Percentiles rank a stretch among this genome's conserved stretches.
phyloP scores from a whole-genome alignment of 2,797 vertebrate species.

The Apodemus agrarius region DNA sequence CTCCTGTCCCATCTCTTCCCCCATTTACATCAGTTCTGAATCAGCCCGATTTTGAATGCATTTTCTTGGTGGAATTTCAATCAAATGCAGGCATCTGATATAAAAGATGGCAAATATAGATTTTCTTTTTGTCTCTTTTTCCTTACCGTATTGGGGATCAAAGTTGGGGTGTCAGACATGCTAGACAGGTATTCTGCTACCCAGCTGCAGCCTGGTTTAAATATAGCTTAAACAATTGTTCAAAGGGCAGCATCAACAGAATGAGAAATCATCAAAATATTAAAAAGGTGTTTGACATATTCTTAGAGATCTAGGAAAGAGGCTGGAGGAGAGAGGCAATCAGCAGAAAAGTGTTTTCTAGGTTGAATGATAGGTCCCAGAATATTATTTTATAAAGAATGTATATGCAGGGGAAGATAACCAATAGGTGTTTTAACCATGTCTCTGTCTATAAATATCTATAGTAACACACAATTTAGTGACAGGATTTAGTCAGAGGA shows the following conservation, averaged over 20 bases:
- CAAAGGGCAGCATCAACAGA: not conserved
- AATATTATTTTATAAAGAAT: conserved; percentile 14
- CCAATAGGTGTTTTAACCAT: not conserved
- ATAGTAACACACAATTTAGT: not conserved
- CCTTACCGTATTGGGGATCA: not conserved
- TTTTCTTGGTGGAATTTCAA: not conserved
- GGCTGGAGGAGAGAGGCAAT: not conserved
- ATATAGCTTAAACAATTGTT: not conserved
- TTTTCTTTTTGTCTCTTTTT: not conserved
- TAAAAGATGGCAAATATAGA: not conserved
- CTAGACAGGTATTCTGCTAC: not conserved
- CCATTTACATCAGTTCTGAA: not conserved
- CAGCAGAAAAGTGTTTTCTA: not conserved
- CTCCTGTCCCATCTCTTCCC: not conserved
- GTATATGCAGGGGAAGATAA: not conserved
- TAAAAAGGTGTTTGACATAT: not conserved
- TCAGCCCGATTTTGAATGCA: not conserved
- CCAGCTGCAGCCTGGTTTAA: not conserved
- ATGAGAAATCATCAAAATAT: not conserved
- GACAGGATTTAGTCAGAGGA: not conserved
- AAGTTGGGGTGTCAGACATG: not conserved
- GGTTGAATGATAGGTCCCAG: not conserved
- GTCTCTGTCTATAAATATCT: not conserved
- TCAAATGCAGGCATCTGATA: not conserved
- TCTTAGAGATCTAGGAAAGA: not conserved